Conservation (phyloP, 2,888 invertebrate species). For the Syrista parreyssii region DNA sequence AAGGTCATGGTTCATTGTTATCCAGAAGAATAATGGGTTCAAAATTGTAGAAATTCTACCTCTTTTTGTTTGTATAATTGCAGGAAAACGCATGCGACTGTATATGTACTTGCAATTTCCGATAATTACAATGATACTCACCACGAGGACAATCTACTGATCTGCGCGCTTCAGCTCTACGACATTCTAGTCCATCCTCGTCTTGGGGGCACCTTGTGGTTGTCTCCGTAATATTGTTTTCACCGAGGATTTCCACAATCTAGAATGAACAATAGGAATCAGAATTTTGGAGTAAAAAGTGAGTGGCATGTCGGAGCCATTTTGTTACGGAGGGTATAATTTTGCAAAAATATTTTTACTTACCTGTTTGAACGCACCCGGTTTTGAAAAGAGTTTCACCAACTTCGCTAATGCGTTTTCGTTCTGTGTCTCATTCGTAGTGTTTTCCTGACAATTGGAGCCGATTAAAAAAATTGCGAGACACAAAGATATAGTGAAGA, state of each 20-base stretch:
- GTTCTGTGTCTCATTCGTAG: constrained; percentile 30
- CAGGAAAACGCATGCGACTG: constrained; percentile 9
- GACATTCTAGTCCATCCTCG: constrained; percentile 62
- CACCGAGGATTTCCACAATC: constrained; percentile 58
- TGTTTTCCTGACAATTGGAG: constrained; percentile 33
- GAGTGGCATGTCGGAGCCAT: neutral
- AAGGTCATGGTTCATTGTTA: neutral
- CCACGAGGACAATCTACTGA: constrained; percentile 64
- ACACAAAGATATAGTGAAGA: neutral
- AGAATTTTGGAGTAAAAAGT: neutral
- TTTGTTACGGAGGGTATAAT: neutral
- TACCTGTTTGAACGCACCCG: constrained; percentile 64
- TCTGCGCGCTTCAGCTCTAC: constrained; percentile 62
- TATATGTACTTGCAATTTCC: neutral
- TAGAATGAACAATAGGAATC: constrained; percentile 18
- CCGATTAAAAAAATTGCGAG: neutral
- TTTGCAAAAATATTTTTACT: constrained; percentile 16
- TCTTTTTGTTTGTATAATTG: constrained; percentile 14
- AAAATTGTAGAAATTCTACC: neutral
- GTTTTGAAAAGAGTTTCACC: constrained; percentile 61
- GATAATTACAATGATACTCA: constrained; percentile 34
- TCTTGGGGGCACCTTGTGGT: constrained; percentile 59
- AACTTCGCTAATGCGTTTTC: constrained; percentile 60
- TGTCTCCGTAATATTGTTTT: constrained; percentile 52
- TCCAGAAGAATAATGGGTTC: neutral